Conservation (phyloP, 37 sponge, comb jelly and placozoan genomes). For the Petrosia ficiformis region DNA sequence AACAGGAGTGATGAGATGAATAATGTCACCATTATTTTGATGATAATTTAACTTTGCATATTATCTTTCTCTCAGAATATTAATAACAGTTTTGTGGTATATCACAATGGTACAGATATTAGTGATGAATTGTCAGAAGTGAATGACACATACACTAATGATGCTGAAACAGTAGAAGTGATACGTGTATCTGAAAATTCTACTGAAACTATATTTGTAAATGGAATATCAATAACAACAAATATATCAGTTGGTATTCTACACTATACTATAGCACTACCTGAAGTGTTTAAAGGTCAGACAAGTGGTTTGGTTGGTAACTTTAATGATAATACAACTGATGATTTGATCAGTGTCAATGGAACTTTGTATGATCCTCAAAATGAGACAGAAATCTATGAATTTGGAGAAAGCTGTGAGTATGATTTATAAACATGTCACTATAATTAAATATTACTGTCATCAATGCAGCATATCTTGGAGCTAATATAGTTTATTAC, state of each 20-base stretch:
- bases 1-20: no score
- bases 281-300: constrained; percentile 16
- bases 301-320: constrained; percentile 73
- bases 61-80: no score
- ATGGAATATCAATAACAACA: constrained; percentile 34
- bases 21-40: no score
- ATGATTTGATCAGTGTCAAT: constrained; percentile 60
- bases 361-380: constrained; percentile 45
- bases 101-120: constrained; percentile 22
- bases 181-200: not conserved
- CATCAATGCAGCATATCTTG: no score
- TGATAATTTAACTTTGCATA: no score
- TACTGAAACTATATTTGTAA: constrained; percentile 13
- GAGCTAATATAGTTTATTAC: no score
- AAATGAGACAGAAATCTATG: constrained; percentile 63
- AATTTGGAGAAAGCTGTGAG: constrained; percentile 72
- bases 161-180: not conserved
- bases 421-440: not conserved
- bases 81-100: constrained; percentile 3
- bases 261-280: constrained; percentile 19
- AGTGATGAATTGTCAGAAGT: constrained; percentile 20
- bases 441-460: no score
- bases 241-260: not conserved
- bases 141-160: constrained; percentile 1
- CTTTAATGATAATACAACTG: constrained; percentile 50